These are phyloP conservation scores for Drosophila meridionalis DNA, from an alignment of 2,888 invertebrate genomes.

Conservation along the genomic window DNA sequence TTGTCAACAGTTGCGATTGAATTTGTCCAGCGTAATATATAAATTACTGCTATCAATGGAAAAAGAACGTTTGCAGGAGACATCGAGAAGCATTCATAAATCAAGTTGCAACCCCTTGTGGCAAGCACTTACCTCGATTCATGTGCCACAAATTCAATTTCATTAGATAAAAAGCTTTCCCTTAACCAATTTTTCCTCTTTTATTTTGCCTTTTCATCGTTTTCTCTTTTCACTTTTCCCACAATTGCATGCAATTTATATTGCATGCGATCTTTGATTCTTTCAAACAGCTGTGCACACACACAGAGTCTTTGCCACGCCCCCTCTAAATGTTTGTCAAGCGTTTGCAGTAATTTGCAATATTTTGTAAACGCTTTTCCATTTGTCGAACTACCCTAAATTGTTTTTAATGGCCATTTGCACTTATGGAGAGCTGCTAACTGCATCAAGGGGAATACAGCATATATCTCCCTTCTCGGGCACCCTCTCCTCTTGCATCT, in stretches of 20 bases:
- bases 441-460: constrained; percentile 17
- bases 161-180: constrained; percentile 78
- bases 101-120: constrained; percentile 66
- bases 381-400: constrained; percentile 62
- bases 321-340: constrained; percentile 71
- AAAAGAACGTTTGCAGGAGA: constrained; percentile 63
- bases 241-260: constrained; percentile 54
- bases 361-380: constrained; percentile 71
- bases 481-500: constrained; percentile 12
- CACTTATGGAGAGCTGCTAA: constrained; percentile 65
- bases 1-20: constrained; percentile 76
- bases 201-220: constrained; percentile 12
- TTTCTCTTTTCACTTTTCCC: constrained; percentile 51
- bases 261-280: constrained; percentile 13
- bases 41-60: constrained; percentile 66
- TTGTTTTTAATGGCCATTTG: constrained; percentile 80
- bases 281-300: constrained; percentile 1
- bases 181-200: constrained; percentile 5
- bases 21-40: constrained; percentile 64
- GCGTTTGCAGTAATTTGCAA: constrained; percentile 82
- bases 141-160: constrained; percentile 62
- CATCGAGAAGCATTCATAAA: constrained; percentile 68
- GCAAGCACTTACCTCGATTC: constrained; percentile 20
- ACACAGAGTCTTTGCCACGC: not conserved
- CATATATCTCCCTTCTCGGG: constrained; percentile 9